Evolutionary conservation across 2,113 vertebrate genomes (phyloP).

Genomic region (Blennius ocellaris): DNA sequence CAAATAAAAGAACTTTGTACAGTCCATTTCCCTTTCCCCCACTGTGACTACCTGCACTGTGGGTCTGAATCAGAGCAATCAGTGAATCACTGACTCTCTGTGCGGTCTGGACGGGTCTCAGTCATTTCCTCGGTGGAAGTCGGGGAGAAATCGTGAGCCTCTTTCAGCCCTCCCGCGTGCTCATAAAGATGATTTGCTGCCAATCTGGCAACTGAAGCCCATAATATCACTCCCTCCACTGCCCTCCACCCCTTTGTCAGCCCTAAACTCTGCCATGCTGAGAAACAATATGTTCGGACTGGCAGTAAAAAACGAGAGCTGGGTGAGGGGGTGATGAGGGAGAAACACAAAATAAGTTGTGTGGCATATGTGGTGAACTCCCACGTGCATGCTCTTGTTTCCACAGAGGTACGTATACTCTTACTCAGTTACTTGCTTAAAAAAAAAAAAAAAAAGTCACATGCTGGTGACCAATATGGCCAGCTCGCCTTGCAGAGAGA

Average conservation of each 20-base stretch:
- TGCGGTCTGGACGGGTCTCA: constrained; percentile 15
- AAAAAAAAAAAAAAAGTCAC: constrained; percentile 16
- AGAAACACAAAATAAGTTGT: constrained; percentile 2
- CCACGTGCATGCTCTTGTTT: not conserved
- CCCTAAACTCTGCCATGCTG: constrained; percentile 64
- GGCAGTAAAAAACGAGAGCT: constrained; percentile 54
- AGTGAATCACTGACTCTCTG: constrained; percentile 28
- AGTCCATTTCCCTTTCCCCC: constrained; percentile 11
- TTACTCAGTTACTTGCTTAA: constrained; percentile 14
- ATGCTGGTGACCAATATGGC: constrained; percentile 42
- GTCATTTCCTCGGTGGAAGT: constrained; percentile 42
- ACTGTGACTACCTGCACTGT: not conserved
- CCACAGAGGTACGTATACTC: constrained; percentile 12
- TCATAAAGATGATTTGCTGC: constrained; percentile 77
- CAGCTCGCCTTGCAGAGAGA: constrained; percentile 14
- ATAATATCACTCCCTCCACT: constrained; percentile 63
- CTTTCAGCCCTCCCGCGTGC: constrained; percentile 42
- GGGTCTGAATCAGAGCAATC: constrained; percentile 47
- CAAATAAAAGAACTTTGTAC: constrained; percentile 1
- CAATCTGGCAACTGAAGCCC: constrained; percentile 67
- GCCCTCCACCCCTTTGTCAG: constrained; percentile 62
- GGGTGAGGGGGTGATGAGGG: not conserved
- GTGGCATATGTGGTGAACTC: constrained; percentile 14
- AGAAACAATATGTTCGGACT: constrained; percentile 72
- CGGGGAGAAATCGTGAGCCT: constrained; percentile 41